phyloP scores from a whole-genome alignment of 2,797 vertebrate genomes.

The Acanthopagrus latus region DNA sequence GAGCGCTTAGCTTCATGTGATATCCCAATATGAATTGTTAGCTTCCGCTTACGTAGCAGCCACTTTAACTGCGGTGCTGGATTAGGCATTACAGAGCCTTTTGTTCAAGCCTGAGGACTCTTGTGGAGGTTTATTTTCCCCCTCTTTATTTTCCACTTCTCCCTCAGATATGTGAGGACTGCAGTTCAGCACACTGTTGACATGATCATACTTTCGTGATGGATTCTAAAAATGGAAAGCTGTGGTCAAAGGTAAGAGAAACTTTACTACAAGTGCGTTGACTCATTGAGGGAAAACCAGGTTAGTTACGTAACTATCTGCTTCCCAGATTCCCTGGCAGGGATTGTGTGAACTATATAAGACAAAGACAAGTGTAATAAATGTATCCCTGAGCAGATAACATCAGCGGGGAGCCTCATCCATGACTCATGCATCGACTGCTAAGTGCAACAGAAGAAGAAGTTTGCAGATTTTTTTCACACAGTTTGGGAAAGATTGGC shows the following conservation, averaged over 20 bases:
- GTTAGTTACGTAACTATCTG: constrained; percentile 51
- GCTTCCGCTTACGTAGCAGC: constrained; percentile 68
- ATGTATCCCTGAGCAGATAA: constrained; percentile 34
- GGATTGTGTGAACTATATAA: constrained; percentile 38
- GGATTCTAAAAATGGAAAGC: constrained; percentile 48
- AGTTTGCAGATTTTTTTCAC: constrained; percentile 31
- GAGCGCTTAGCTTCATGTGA: constrained; percentile 63
- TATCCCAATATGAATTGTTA: constrained; percentile 68
- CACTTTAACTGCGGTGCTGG: constrained; percentile 59
- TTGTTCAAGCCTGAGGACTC: constrained; percentile 46
- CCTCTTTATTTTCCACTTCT: constrained; percentile 9
- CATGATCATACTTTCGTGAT: constrained; percentile 47
- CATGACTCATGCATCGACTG: constrained; percentile 36
- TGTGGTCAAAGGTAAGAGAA: constrained; percentile 72
- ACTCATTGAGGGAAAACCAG: constrained; percentile 10
- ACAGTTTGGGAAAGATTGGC: constrained; percentile 26
- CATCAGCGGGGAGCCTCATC: constrained; percentile 15
- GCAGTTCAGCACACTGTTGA: constrained; percentile 14
- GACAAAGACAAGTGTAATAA: constrained; percentile 32
- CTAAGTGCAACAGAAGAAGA: constrained; percentile 15
- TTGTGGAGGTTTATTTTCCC: constrained; percentile 14
- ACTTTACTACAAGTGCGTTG: neutral
- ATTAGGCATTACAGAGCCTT: constrained; percentile 72
- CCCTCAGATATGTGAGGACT: constrained; percentile 35
- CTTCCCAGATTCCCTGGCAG: constrained; percentile 29